These are phyloP conservation scores for Mastigias papua DNA, from an alignment of 30 jellyfish, hydroid and myxozoan genomes.

Conservation along the genomic window DNA sequence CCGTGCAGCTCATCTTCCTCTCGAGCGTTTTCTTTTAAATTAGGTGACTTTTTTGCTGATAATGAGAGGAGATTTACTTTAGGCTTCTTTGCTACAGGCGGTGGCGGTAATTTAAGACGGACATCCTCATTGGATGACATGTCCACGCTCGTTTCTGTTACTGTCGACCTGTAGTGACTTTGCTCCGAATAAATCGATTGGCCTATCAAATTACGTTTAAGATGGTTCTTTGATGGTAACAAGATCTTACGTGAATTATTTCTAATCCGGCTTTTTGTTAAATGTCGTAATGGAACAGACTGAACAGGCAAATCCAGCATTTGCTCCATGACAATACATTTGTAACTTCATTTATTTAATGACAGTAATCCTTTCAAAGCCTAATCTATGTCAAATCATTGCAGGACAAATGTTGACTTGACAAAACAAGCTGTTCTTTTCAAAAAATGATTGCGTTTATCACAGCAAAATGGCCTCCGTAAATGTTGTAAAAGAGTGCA, in stretches of 20 bases:
- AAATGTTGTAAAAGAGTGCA: too few species aligned
- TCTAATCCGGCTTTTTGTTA: constrained; percentile 60
- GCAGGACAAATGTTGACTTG: constrained; percentile 45
- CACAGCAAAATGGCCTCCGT: too few species aligned
- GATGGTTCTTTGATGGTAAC: constrained; percentile 51
- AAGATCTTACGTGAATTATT: constrained; percentile 57
- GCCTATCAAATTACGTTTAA: constrained; percentile 37
- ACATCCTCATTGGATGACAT: not conserved
- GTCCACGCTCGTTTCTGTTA: not conserved
- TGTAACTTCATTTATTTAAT: constrained; percentile 14
- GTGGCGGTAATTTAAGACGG: constrained; percentile 66
- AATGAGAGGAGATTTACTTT: not conserved
- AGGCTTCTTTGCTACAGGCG: constrained; percentile 78
- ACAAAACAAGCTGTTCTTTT: not conserved
- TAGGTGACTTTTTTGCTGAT: not conserved
- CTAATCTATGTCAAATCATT: constrained; percentile 18
- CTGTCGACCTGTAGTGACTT: not conserved
- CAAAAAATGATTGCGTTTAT: not conserved
- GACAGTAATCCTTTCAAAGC: constrained; percentile 13
- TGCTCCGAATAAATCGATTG: not conserved
- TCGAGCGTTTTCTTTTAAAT: not conserved
- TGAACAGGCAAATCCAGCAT: constrained; percentile 56
- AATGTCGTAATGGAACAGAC: constrained; percentile 62
- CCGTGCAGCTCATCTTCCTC: not conserved
- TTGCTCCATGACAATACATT: constrained; percentile 62